Evolutionary conservation across 2,888 invertebrate species (phyloP), one percentile per base, ranked within the genome.

Genomic region (Anodontia alba): DNA sequence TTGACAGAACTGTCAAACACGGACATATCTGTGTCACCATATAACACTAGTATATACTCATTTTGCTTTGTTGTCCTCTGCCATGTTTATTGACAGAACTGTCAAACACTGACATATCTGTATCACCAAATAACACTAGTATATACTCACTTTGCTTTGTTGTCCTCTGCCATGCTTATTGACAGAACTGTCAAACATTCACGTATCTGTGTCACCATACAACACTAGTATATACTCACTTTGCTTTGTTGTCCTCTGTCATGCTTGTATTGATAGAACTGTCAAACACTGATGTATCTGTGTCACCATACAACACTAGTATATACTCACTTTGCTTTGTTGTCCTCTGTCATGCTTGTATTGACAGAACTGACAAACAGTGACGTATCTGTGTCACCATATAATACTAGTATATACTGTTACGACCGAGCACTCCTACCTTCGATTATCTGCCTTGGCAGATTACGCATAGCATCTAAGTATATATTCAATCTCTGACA

Each of bases 81-180:
- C 78, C 8, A 68, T 73, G 62, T 80, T 88, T 73, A 43, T 88
- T 87, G 51, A 87, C 71, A 12, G 90, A 87, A n/a, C 87, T 79
- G 23, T 85, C 88, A 51, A 91, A 88, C 7, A 88, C 89, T 0
- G 93, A 90, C 38, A 96, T 96, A 87, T 96, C 96, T 0, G 96
- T 96, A 83, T 97, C 97, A 0, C 99, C 99, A 91, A 99, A 99
- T 23, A 99, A 95, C 87, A 99, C n/a, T n/a, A n/a, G n/a, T n/a
- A n/a, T n/a, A n/a, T n/a, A n/a, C n/a, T n/a, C 62, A 82, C 78
- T 78, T 76, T 2, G 49, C 17, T 78, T 87, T 81, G 23, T 54
- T 73, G 46, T 85, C 89, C 73, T 83, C 73, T 38, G 81, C 79
- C 10, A 69, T 73, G 62, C 81, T 88, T 73, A 46, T 88, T 87